Conservation (phyloP, 1,140 invertebrate species). For the Sminthurides bifidus region DNA sequence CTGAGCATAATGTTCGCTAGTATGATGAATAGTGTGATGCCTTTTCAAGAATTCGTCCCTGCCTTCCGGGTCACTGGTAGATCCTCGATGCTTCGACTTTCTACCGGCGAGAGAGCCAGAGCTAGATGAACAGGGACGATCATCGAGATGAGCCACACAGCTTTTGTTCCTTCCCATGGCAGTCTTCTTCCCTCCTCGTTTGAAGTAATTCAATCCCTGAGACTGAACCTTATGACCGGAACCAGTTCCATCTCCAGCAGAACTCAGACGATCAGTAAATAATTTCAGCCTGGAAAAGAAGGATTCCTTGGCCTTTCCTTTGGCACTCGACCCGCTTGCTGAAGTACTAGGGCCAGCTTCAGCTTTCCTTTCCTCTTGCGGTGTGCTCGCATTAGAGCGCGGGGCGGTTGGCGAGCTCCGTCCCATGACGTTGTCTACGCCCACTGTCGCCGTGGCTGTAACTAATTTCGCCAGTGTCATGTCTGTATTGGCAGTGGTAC, state of each 20-base stretch:
- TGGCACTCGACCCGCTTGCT: constrained; percentile 3
- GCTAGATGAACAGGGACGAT: neutral
- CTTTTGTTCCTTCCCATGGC: constrained; percentile 6
- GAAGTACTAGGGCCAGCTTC: no score
- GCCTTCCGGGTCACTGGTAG: constrained; percentile 25
- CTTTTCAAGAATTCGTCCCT: neutral
- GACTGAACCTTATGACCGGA: constrained; percentile 5
- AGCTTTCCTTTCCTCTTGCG: no score
- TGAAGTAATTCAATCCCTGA: constrained; percentile 24
- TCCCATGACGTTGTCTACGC: no score
- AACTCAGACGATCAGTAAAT: constrained; percentile 27
- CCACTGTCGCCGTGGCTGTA: no score
- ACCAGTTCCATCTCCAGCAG: constrained; percentile 12
- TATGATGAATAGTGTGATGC: neutral
- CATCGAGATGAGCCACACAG: neutral
- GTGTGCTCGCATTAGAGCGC: no score
- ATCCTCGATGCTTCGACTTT: constrained; percentile 17
- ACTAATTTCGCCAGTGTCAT: no score
- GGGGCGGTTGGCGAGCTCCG: constrained; percentile 1
- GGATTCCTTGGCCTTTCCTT: constrained; percentile 28
- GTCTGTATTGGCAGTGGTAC: neutral
- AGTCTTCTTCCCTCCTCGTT: constrained; percentile 7
- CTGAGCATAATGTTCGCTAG: neutral
- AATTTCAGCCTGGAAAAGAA: constrained; percentile 26
- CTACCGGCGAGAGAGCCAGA: neutral